Percentiles rank a stretch among this genome's conserved stretches.
Conservation (phyloP, 2,797 vertebrate species). For the Chaunax sp. region DNA sequence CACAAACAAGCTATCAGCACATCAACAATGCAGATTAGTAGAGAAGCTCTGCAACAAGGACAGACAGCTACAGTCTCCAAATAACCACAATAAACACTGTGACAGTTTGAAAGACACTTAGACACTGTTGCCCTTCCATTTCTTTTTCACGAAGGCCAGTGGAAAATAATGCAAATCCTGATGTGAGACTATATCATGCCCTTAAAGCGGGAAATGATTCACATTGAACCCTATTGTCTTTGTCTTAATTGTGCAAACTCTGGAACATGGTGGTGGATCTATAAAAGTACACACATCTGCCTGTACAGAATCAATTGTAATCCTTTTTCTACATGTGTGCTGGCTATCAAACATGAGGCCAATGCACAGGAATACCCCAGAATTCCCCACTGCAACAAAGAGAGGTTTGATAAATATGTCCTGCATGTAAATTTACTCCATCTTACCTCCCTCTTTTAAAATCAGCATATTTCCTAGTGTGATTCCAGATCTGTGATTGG, state of each 20-base stretch:
- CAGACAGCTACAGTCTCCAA: conserved; percentile 53
- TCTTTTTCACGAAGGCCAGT: too few species aligned
- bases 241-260: conserved; percentile 52
- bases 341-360: conserved; percentile 22
- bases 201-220: conserved; percentile 53
- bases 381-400: background rate
- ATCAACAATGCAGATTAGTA: conserved; percentile 20
- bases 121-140: background rate
- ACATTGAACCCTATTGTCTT: conserved; percentile 37
- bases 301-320: conserved; percentile 39
- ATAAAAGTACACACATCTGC: conserved; percentile 50
- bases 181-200: conserved; percentile 7
- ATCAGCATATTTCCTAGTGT: background rate
- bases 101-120: conserved; percentile 22
- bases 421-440: background rate
- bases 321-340: conserved; percentile 17
- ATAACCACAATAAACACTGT: conserved; percentile 33
- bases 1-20: conserved; percentile 40
- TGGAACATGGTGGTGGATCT: conserved; percentile 40
- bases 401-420: too few species aligned
- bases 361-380: background rate
- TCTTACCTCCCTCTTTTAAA: background rate
- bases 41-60: conserved; percentile 48
- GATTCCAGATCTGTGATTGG: background rate
- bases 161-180: conserved; percentile 17